phyloP scores from a whole-genome alignment of 1,140 invertebrate genomes.

The Hylaeus anthracinus region DNA sequence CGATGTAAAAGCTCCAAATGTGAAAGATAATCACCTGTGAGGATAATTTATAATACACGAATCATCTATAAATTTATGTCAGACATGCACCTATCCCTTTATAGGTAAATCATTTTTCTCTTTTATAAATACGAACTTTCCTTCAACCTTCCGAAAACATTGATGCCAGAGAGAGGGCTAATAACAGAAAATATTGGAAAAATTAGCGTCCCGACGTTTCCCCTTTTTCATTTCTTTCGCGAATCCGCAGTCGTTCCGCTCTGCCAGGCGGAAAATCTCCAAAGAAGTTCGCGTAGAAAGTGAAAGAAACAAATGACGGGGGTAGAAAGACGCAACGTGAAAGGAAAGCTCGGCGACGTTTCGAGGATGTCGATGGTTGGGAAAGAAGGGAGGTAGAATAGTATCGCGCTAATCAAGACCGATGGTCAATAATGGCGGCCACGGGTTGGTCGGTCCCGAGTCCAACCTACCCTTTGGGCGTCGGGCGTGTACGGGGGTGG shows the following conservation, averaged over 20 bases:
- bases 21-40: too few relatives aligned
- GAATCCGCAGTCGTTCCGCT: background rate
- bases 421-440: conserved; percentile 71
- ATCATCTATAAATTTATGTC: too few relatives aligned
- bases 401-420: conserved; percentile 65
- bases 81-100: too few relatives aligned
- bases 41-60: too few relatives aligned
- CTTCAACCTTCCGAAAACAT: too few relatives aligned
- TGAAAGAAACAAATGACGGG: conserved; percentile 10
- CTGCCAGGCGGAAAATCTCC: background rate
- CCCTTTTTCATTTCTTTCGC: background rate
- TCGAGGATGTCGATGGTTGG: conserved; percentile 33
- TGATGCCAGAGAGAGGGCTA: too few relatives aligned
- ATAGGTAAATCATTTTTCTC: too few relatives aligned
- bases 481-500: conserved; percentile 58
- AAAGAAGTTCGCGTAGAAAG: background rate
- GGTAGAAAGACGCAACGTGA: background rate
- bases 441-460: conserved; percentile 55
- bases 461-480: conserved; percentile 57
- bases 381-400: conserved; percentile 36
- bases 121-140: too few relatives aligned
- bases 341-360: conserved; percentile 25
- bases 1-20: too few relatives aligned
- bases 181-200: too few relatives aligned
- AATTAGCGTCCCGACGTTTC: too few relatives aligned